Evolutionary conservation across 2,888 invertebrate genomes (phyloP), one percentile per base, ranked within the genome.

Genomic region (Prionchulus punctatus): DNA sequence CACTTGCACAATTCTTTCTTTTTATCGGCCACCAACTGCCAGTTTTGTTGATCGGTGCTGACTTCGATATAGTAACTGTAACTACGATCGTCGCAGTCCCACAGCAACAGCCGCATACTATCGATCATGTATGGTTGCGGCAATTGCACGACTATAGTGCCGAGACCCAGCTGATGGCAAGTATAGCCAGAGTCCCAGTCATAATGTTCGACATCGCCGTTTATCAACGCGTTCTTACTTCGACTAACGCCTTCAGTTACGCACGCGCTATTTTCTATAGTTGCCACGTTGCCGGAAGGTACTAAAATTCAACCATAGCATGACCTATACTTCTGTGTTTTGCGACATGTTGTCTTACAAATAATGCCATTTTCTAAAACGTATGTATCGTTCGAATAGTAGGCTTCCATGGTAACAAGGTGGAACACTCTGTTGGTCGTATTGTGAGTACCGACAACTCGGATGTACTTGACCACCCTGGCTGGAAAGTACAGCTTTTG

Each of bases 161-260:
- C 94, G 62, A 87, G 85, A 64, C 90, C 89, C 60, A 72, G 58
- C 56, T 71, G 70, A 56, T 71, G 71, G 53, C 71, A 71, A 21
- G 70, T 71, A 58, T 70, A 69, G 4, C 62, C 55, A 26, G 26
- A 45, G 75, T 98, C 96, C 94, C 94, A 96, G 77, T 96, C 92
- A 74, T 96, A 98, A 75, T 86, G 84, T 67, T 83, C 81, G 55
- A 82, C 86, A 73, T 96, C 90, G 18, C 96, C 96, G 78, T 98
- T 94, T 58, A 98, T 79, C 15, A 98, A 79, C 1, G 91, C 87
- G 78, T 98, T 92, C 62, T 94, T 80, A 50, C 85, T 84, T 15
- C 96, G 84, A 67, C 81, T 81, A 7, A 98, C 96, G 57, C 98
- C 98, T 76, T 98, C 96, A 47, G 89, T 84, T 58, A 98, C 96